Percentiles rank a stretch among this genome's conserved stretches.
phyloP scores from a whole-genome alignment of 92 coral and sea anemone genomes.

The Actinernus sp. region DNA sequence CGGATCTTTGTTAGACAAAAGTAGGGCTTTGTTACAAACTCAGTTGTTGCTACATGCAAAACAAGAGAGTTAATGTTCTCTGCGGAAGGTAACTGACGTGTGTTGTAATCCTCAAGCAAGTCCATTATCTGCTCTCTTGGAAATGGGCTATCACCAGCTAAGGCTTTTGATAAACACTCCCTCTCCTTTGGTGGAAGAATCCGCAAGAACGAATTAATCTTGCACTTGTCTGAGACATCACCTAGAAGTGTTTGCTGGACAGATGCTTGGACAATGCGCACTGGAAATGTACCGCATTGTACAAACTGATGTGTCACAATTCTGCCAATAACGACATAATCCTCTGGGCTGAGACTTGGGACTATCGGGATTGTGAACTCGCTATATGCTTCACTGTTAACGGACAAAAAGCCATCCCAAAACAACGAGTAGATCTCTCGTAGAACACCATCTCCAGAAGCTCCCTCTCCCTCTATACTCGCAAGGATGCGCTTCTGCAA shows the following conservation, averaged over 20 bases:
- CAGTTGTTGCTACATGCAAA: constrained; percentile 30
- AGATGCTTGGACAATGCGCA: constrained; percentile 27
- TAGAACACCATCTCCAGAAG: constrained; percentile 46
- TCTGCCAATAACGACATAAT: constrained; percentile 43
- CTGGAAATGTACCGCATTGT: constrained; percentile 39
- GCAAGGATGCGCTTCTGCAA: constrained; percentile 3
- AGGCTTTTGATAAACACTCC: constrained; percentile 4
- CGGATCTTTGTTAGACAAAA: constrained; percentile 19
- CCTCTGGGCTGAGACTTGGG: constrained; percentile 20
- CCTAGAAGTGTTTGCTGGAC: constrained; percentile 21
- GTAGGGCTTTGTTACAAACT: constrained; percentile 52
- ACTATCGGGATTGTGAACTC: constrained; percentile 7
- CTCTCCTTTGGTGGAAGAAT: constrained; percentile 39
- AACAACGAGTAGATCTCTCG: constrained; percentile 44
- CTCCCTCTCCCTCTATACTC: constrained; percentile 28
- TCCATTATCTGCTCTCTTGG: constrained; percentile 29
- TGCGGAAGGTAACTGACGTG: constrained; percentile 17
- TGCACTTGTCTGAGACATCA: constrained; percentile 21
- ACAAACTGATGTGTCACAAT: constrained; percentile 44
- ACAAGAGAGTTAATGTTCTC: constrained; percentile 21
- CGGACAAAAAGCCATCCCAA: constrained; percentile 37
- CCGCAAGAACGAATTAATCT: constrained; percentile 7
- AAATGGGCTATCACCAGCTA: constrained; percentile 21
- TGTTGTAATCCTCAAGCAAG: constrained; percentile 34
- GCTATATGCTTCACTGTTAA: constrained; percentile 26